phyloP scores from a whole-genome alignment of 2,888 invertebrate species.

The Tineola bisselliella region DNA sequence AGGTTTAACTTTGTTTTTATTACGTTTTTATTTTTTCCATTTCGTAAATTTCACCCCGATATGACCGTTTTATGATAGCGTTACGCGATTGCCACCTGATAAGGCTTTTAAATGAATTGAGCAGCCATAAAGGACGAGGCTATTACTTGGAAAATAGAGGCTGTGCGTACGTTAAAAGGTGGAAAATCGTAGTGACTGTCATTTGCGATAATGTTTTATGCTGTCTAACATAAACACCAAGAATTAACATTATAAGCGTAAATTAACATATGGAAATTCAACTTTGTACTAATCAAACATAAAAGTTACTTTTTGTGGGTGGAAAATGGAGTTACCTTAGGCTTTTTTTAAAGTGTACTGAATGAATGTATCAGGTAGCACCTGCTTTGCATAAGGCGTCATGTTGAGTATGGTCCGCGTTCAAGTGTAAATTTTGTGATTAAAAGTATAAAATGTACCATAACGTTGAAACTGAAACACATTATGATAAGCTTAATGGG shows the following conservation, averaged over 20 bases:
- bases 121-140: neutral
- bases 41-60: slow-evolving; percentile 41
- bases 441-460: slow-evolving; percentile 52
- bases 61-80: slow-evolving; percentile 54
- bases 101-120: slow-evolving; percentile 22
- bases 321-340: neutral
- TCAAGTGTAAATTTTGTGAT: slow-evolving; percentile 63
- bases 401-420: slow-evolving; percentile 54
- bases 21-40: slow-evolving; percentile 40
- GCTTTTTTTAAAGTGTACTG: neutral
- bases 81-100: slow-evolving; percentile 47
- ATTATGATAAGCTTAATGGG: slow-evolving; percentile 46
- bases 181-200: neutral
- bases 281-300: neutral
- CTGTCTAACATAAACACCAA: neutral
- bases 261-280: slow-evolving; percentile 4
- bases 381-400: slow-evolving; percentile 67
- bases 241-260: neutral
- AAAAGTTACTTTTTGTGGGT: neutral
- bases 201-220: neutral
- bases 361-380: slow-evolving; percentile 57
- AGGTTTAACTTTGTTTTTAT: slow-evolving; percentile 39
- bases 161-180: neutral
- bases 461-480: slow-evolving; percentile 41
- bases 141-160: neutral